Evolutionary conservation across 2,797 vertebrate species (phyloP), one percentile per base, ranked within the genome.

Genomic region (Poliocrania exsul): DNA sequence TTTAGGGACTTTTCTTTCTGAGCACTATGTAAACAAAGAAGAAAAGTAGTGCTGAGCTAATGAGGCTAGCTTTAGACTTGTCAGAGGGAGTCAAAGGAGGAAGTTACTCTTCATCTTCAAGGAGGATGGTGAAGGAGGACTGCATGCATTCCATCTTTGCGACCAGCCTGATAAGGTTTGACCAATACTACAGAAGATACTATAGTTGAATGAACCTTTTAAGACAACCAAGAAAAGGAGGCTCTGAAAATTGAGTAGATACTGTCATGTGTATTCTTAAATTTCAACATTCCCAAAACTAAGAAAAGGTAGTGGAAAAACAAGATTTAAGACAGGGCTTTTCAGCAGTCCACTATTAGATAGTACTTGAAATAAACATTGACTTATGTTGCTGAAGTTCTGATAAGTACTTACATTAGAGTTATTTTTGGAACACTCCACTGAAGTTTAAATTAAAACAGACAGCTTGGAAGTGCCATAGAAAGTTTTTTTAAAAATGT

Each of bases 401-500:
- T 91, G 81, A 65, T 93, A 91, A 95, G 60, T 86, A 78, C 92
- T 86, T 95, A 60, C 35, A 86, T 87, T 92, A 46, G 17, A 84
- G 86, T 74, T 96, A 86, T 92, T 90, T 90, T 92, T 96, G 70
- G 88, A 93, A 79, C 44, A 67, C 20, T 90, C 66, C 64, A 51
- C 53, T 88, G 81, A 91, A 35, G 31, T 66, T 84, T 95, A 88
- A 80, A 71, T 92, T 74, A 95, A 93, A 92, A 37, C 14, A 92
- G 78, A 80, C 31, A 89, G 70, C 38, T 84, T 95, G 35, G 56
- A 96, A 72, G 40, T 73, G 50, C 33, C 50, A 72, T 70, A 85
- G 17, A 77, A 86, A 67, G 24, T 67, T 95, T 82, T 94, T 44
- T 82, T 91, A n/a, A 4, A 86, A 82, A 88, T 69, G 80, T 42